Evolutionary conservation across 2,113 vertebrate species (phyloP).

Genomic region (Pterocles orientalis): DNA sequence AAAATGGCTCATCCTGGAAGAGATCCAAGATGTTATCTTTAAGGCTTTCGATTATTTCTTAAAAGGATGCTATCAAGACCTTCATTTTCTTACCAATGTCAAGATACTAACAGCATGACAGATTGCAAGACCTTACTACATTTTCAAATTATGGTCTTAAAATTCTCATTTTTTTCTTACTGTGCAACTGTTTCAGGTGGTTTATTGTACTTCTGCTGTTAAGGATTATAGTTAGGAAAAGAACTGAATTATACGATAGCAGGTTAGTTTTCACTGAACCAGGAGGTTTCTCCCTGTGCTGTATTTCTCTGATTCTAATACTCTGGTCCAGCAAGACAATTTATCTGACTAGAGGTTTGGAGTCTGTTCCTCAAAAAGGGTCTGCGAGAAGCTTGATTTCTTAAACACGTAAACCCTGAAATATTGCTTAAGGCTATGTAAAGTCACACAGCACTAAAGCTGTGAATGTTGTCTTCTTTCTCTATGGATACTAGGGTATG

Average conservation of each 20-base stretch:
- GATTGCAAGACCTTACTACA: not conserved
- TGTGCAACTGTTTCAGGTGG: not conserved
- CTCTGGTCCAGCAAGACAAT: not conserved
- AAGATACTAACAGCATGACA: not conserved
- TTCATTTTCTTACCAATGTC: not conserved
- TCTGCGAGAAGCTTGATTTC: accelerated
- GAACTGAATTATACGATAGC: not conserved
- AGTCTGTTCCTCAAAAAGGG: not conserved
- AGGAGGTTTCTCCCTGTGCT: not conserved
- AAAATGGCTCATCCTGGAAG: not conserved
- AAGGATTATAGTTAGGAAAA: not conserved
- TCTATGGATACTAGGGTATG: not conserved
- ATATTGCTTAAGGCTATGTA: not conserved
- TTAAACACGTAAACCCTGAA: not conserved
- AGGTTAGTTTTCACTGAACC: not conserved
- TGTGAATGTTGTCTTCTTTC: not conserved
- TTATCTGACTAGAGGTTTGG: not conserved
- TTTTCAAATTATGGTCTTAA: not conserved
- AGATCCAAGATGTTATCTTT: not conserved
- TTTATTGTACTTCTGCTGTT: not conserved
- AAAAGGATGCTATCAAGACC: not conserved
- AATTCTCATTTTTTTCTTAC: not conserved
- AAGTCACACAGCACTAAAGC: not conserved
- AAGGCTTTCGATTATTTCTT: not conserved
- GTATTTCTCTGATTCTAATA: not conserved